phyloP scores from a whole-genome alignment of 2,797 vertebrate genomes.

The Anguilla obscura region DNA sequence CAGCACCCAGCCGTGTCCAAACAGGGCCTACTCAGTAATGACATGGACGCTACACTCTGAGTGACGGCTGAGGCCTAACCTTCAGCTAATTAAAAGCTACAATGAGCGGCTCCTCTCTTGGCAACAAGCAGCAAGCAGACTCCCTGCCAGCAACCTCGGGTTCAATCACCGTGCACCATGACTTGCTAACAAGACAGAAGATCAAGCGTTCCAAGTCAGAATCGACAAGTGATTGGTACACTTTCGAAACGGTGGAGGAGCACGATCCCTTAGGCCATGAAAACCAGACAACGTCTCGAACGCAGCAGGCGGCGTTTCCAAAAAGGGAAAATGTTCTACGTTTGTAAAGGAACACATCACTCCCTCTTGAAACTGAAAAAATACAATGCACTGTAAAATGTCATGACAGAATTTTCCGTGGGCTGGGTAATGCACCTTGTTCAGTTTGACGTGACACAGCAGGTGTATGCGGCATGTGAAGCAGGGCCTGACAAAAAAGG shows the following conservation, averaged over 20 bases:
- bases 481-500: not conserved
- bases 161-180: not conserved
- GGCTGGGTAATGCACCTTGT: not conserved
- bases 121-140: not conserved
- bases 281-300: not conserved
- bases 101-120: not conserved
- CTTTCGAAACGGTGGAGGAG: not conserved
- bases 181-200: not conserved
- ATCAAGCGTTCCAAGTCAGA: not conserved
- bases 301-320: not conserved
- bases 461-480: not conserved
- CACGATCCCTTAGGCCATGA: not conserved
- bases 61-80: not conserved
- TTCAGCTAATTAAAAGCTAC: conserved; percentile 14
- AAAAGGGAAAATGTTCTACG: not conserved
- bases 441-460: not conserved
- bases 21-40: not conserved
- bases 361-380: not conserved
- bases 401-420: not conserved
- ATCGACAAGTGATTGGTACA: not conserved
- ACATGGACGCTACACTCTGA: not conserved
- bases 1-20: not conserved
- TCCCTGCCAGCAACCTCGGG: not conserved
- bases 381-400: not conserved
- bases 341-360: not conserved